Evolutionary conservation across 2,888 invertebrate genomes (phyloP), one percentile per base, ranked within the genome.

Genomic region (Orthonychiurus folsomi): DNA sequence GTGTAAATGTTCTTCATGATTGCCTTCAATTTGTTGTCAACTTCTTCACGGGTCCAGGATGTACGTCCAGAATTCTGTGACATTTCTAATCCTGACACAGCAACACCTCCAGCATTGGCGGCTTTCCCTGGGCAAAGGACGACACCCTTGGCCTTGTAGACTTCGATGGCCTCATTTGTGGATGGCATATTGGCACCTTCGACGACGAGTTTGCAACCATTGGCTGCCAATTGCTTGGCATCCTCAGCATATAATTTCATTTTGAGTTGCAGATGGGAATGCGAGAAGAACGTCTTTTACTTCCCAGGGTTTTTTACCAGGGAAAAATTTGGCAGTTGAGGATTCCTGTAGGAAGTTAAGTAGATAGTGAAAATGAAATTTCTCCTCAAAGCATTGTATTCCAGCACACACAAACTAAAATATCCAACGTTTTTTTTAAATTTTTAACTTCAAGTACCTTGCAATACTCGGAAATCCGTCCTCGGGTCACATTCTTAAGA

Each of bases 151-250:
- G 24, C 21, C 25, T 63, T 59, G 59, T 59, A 63, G 2, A 63
- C 63, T 9, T 53, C 55, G 26, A 63, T 63, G 1, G 63, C 63
- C 50, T 63, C 59, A 9, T 59, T 59, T 1, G 63, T 59, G 1
- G 63, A 63, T 3, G 63, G 63, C 63, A 63, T 63, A 25, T 63
- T 63, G 28, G 63, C 63, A 2, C 63, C 63, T 48, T 63, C 63
- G 47, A 63, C 63, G 23, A 63, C 63, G 15, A 63, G 26, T 21
- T 59, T 59, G 48, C 59, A 59, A 21, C 63, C 63, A 28, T 59
- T 63, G 2, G 59, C 37, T 3, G 59, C 63, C 52, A 63, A 50
- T 2, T 2, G 12, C 20, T 59, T 20, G 2, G 63, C 63, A 23
- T 63, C 63, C 2, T 20, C 18, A 12, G 23, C 63, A 25, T 63